Evolutionary conservation across 2,888 invertebrate genomes (phyloP).

Genomic region (Sicus ferrugineus): DNA sequence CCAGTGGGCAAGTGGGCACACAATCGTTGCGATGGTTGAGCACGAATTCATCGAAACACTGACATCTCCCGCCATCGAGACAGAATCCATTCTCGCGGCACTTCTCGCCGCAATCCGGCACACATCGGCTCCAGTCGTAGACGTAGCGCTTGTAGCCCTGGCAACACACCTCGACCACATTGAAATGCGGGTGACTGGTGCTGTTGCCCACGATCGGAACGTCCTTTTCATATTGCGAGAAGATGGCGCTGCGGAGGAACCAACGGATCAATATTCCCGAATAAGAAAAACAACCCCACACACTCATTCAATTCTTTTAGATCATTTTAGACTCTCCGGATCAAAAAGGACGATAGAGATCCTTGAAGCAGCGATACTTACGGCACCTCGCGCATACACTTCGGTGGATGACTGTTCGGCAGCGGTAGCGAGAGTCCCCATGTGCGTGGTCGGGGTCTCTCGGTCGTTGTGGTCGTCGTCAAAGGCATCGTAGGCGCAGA

Average conservation of each 20-base stretch:
- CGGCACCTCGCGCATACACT: slow-evolving; percentile 58
- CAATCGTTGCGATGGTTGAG: slow-evolving; percentile 57
- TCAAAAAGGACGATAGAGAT: neutral
- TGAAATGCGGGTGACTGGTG: slow-evolving; percentile 62
- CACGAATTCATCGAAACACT: slow-evolving; percentile 58
- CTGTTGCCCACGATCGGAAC: slow-evolving; percentile 65
- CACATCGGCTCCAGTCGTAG: slow-evolving; percentile 68
- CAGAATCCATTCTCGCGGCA: slow-evolving; percentile 66
- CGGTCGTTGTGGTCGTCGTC: slow-evolving; percentile 55
- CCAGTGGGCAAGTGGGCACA: slow-evolving; percentile 55
- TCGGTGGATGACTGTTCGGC: slow-evolving; percentile 51
- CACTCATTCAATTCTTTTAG: neutral
- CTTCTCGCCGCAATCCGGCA: slow-evolving; percentile 62
- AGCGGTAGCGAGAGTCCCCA: slow-evolving; percentile 54
- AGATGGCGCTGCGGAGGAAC: slow-evolving; percentile 51
- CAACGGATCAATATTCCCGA: neutral
- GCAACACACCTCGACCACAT: slow-evolving; percentile 74
- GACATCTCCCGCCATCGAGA: slow-evolving; percentile 59
- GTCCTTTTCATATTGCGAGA: slow-evolving; percentile 59
- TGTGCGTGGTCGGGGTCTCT: slow-evolving; percentile 50
- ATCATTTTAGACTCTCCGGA: neutral
- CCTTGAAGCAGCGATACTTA: slow-evolving; percentile 43
- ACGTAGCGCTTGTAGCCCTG: slow-evolving; percentile 73
- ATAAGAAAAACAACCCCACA: no score
- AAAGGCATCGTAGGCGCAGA: slow-evolving; percentile 45